A percentile compares a stretch with the other conserved stretches of the same genome.
phyloP scores from a whole-genome alignment of 1,140 invertebrate genomes.

The Zaprionus vittiger region DNA sequence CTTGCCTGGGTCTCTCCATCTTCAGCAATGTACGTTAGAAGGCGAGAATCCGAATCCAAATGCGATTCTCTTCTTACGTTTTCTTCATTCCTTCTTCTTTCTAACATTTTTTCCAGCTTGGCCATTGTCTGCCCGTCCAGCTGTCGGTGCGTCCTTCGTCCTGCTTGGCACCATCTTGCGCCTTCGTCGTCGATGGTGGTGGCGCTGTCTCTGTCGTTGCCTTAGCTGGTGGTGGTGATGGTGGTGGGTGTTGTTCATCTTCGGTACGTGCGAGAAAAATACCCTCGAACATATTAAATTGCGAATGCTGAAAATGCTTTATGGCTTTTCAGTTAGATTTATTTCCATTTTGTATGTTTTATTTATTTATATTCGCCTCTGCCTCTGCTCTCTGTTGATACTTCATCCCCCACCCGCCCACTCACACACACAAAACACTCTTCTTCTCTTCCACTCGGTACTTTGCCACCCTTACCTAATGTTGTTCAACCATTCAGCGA shows the following conservation, averaged over 20 bases:
- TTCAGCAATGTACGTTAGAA: constrained; percentile 30
- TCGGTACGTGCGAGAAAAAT: constrained; percentile 81
- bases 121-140: constrained; percentile 54
- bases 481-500: background rate
- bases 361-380: constrained; percentile 83
- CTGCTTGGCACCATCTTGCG: constrained; percentile 72
- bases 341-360: constrained; percentile 84
- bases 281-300: constrained; percentile 84
- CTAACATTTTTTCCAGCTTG: constrained; percentile 25
- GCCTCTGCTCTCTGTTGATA: constrained; percentile 48
- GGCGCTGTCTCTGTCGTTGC: constrained; percentile 6
- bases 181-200: constrained; percentile 29
- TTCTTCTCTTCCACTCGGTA: background rate
- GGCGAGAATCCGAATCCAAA: constrained; percentile 43
- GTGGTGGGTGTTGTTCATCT: constrained; percentile 70
- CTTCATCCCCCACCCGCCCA: constrained; percentile 41
- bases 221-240: constrained; percentile 26
- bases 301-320: constrained; percentile 84
- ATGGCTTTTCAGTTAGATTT: constrained; percentile 84
- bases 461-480: constrained; percentile 34
- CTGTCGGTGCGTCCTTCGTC: constrained; percentile 60
- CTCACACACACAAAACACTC: constrained; percentile 27
- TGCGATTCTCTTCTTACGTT: constrained; percentile 54
- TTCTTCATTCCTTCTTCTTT: constrained; percentile 27
- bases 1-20: constrained; percentile 18